Conservation (phyloP, 2,797 vertebrate genomes). For the Danio aesculapii region DNA sequence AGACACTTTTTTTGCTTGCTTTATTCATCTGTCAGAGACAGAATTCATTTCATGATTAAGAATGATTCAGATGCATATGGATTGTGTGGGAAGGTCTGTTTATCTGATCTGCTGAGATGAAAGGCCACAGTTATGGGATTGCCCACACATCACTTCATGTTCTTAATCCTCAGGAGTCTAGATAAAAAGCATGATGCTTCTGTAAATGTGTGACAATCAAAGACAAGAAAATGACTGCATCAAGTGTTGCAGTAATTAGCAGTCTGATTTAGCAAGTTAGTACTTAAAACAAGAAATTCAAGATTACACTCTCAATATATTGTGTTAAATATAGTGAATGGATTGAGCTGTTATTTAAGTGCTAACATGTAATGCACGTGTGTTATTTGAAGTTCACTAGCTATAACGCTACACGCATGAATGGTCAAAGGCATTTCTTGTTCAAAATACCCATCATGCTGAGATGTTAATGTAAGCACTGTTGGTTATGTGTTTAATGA, state of each 20-base stretch:
- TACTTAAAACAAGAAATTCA: background rate
- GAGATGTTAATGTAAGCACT: background rate
- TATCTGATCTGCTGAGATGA: conserved; percentile 58
- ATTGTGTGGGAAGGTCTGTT: conserved; percentile 57
- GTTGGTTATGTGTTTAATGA: background rate
- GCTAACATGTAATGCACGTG: background rate
- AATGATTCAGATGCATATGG: conserved; percentile 58
- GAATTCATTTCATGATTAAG: conserved; percentile 55
- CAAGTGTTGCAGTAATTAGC: conserved; percentile 22
- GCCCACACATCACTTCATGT: conserved; percentile 57
- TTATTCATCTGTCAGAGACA: conserved; percentile 40
- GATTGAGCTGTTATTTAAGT: background rate
- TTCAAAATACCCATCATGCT: background rate
- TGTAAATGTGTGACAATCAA: conserved; percentile 2
- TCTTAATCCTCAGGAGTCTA: conserved; percentile 48
- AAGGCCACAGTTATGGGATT: conserved; percentile 55
- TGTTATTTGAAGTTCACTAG: background rate
- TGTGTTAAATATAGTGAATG: background rate
- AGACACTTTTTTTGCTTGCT: conserved; percentile 18
- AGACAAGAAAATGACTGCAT: conserved; percentile 3
- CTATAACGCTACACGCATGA: background rate
- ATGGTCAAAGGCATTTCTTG: background rate
- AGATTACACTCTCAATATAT: background rate
- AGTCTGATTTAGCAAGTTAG: background rate
- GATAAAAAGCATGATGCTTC: conserved; percentile 28